These are phyloP conservation scores for Dryocosmus kuriphilus DNA, from an alignment of 2,888 invertebrate species.

Conservation along the genomic window DNA sequence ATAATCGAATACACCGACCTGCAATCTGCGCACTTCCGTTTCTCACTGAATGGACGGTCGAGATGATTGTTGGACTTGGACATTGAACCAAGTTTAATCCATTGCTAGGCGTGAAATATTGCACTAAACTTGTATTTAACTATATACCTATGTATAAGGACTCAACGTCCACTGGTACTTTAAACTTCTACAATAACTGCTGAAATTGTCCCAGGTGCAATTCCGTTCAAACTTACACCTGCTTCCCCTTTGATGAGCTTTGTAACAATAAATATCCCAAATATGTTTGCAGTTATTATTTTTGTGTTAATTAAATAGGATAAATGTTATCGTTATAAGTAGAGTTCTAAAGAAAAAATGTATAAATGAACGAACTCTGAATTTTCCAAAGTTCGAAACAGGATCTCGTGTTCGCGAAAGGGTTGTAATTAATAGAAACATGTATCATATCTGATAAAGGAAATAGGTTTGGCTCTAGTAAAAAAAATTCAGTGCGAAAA, in stretches of 20 bases:
- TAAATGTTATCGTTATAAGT: too few species aligned
- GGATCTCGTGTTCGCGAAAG: too few species aligned
- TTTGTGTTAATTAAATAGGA: not conserved
- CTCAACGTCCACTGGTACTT: not conserved
- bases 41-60: not conserved
- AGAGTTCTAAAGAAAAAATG: too few species aligned
- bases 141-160: too few species aligned
- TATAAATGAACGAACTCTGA: too few species aligned
- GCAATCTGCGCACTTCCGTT: not conserved
- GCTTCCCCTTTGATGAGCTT: not conserved
- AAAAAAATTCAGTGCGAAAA: slow-evolving; percentile 5
- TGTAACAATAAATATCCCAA: not conserved
- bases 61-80: slow-evolving; percentile 15
- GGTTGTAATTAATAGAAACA: slow-evolving; percentile 1
- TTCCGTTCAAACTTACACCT: slow-evolving; percentile 3
- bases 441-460: not conserved
- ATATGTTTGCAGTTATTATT: not conserved
- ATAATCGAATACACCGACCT: slow-evolving; percentile 26
- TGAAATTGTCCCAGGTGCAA: not conserved
- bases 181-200: not conserved
- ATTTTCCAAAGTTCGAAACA: not conserved
- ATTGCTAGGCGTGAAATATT: slow-evolving; percentile 15
- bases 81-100: slow-evolving; percentile 11
- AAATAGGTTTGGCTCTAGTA: not conserved
- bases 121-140: slow-evolving; percentile 11